Percentiles rank a stretch among this genome's conserved stretches.
Evolutionary conservation across 2,797 vertebrate species (phyloP).

Genomic region (Cryptoprocta ferox): DNA sequence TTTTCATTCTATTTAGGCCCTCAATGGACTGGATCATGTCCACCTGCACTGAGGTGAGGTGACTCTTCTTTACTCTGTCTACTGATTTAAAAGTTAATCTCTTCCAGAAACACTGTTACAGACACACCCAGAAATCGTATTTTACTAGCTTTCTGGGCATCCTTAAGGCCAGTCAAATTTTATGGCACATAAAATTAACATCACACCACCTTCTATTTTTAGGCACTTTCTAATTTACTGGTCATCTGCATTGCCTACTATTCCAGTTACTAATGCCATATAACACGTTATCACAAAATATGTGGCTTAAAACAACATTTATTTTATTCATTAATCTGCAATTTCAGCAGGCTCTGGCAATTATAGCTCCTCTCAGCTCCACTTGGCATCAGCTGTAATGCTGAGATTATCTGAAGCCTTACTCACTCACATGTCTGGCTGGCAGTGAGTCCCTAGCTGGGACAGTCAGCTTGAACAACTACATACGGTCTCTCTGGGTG

Average conservation of each 20-base stretch:
- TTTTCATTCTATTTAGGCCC: background rate
- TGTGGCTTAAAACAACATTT: background rate
- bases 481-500: background rate
- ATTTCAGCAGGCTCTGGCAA: background rate
- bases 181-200: background rate
- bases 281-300: background rate
- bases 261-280: background rate
- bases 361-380: background rate
- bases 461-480: background rate
- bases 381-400: background rate
- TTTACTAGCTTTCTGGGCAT: background rate
- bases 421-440: background rate
- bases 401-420: background rate
- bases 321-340: conserved; percentile 16
- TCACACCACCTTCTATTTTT: background rate
- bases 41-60: background rate
- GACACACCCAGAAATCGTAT: background rate
- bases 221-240: background rate
- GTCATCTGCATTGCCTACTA: background rate
- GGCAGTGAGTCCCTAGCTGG: background rate
- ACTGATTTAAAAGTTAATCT: background rate
- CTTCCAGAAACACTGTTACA: background rate
- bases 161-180: background rate
- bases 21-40: background rate
- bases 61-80: background rate